Evolutionary conservation across 2,888 invertebrate genomes (phyloP).

Genomic region (Lasiommata megera): DNA sequence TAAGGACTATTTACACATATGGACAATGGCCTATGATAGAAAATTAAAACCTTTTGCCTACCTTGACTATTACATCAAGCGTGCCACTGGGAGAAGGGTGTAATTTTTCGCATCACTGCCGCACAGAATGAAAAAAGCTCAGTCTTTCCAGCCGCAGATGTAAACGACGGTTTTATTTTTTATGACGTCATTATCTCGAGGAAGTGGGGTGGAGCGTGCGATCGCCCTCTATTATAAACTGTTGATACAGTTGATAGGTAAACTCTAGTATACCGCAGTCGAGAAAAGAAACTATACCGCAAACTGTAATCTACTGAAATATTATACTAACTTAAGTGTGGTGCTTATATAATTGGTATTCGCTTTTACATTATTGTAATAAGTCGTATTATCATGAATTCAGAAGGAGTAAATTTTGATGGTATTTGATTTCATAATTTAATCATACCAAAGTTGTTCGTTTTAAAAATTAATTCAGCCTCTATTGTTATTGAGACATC

Average conservation of each 20-base stretch:
- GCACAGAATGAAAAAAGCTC: constrained; percentile 48
- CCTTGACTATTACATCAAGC: background rate
- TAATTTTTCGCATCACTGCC: constrained; percentile 67
- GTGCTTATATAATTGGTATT: too few species aligned
- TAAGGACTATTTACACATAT: too few species aligned
- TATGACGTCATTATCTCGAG: constrained; percentile 74
- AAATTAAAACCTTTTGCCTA: background rate
- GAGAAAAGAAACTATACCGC: background rate
- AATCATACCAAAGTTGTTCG: too few species aligned
- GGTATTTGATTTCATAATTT: too few species aligned
- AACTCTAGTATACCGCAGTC: constrained; percentile 14
- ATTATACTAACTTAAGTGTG: too few species aligned
- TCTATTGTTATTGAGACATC: too few species aligned
- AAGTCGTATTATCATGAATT: too few species aligned
- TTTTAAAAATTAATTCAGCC: too few species aligned
- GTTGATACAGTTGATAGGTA: constrained; percentile 53
- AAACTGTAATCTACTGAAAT: background rate
- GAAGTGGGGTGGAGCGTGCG: constrained; percentile 69
- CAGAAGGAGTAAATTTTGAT: too few species aligned
- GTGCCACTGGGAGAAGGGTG: constrained; percentile 44
- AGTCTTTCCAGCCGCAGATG: constrained; percentile 57
- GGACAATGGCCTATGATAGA: too few species aligned
- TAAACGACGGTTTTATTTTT: constrained; percentile 59
- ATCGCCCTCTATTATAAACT: constrained; percentile 58
- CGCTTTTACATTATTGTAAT: too few species aligned